phyloP scores from a whole-genome alignment of 2,797 vertebrate species.

The Chiloscyllium punctatum region DNA sequence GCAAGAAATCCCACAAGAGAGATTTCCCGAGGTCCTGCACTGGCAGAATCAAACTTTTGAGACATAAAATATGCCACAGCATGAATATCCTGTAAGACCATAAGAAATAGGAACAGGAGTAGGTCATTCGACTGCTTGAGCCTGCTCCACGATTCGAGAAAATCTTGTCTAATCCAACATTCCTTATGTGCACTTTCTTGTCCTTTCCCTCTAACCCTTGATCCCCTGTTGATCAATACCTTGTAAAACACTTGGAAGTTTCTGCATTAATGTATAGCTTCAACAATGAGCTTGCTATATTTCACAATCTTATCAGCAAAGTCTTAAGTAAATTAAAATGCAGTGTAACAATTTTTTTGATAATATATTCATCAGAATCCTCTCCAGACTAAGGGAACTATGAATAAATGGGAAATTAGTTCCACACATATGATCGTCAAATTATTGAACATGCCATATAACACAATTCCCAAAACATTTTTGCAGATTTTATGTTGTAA shows the following conservation, averaged over 20 bases:
- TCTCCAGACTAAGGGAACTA: not conserved
- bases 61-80: not conserved
- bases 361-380: not conserved
- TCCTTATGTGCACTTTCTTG: no score
- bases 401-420: not conserved
- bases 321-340: not conserved
- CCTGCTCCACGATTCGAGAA: no score
- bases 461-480: not conserved
- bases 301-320: not conserved
- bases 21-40: not conserved
- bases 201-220: no score
- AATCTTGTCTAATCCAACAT: no score
- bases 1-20: not conserved
- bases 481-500: not conserved
- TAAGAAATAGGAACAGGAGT: no score
- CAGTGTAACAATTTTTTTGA: not conserved
- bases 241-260: not conserved
- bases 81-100: no score
- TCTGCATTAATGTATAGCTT: not conserved
- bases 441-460: not conserved
- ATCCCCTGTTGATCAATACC: not conserved
- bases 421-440: not conserved
- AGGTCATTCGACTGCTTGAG: no score
- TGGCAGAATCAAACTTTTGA: not conserved
- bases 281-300: not conserved